These are phyloP conservation scores for Tylochromis polylepis DNA, from an alignment of 2,113 vertebrate genomes.

Conservation along the genomic window DNA sequence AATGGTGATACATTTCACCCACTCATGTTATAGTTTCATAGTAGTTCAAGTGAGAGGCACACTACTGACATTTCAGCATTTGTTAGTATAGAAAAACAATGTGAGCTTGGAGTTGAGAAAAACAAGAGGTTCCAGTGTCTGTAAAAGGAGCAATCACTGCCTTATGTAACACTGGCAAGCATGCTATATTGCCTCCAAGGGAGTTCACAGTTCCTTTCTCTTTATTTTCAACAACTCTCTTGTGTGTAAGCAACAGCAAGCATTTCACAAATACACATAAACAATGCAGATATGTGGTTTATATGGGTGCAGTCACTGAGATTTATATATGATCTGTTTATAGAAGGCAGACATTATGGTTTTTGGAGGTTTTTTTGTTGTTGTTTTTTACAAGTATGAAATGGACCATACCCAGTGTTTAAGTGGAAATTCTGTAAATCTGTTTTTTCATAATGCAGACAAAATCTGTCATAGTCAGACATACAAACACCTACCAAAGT, in stretches of 20 bases:
- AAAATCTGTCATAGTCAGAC: background rate
- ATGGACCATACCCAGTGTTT: background rate
- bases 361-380: background rate
- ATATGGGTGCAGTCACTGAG: background rate
- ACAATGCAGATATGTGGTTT: background rate
- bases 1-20: background rate
- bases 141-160: background rate
- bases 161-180: constrained; percentile 19
- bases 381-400: background rate
- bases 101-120: background rate
- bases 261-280: background rate
- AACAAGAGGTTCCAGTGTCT: background rate
- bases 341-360: background rate
- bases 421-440: background rate
- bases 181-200: background rate
- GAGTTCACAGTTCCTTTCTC: constrained; percentile 5
- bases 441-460: background rate
- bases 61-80: background rate
- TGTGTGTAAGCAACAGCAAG: constrained; percentile 8
- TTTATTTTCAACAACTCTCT: constrained; percentile 24
- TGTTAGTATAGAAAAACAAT: background rate
- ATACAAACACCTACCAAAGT: no score
- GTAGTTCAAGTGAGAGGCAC: background rate
- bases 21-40: background rate
- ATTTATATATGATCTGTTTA: background rate